A percentile compares a stretch with the other conserved stretches of the same genome.
Conservation (phyloP, 2,797 vertebrate genomes). For the Gambelia wislizenii region DNA sequence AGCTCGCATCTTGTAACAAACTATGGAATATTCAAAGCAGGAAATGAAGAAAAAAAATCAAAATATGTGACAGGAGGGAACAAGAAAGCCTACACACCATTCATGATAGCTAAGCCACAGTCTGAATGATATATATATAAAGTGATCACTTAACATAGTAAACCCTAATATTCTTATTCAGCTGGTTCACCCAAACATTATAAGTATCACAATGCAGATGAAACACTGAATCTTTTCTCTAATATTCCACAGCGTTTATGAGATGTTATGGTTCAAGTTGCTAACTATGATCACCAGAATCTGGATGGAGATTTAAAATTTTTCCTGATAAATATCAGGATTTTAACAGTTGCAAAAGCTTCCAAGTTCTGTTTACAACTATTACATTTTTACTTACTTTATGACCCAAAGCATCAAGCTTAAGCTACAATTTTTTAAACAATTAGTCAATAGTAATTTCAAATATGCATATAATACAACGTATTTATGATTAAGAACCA, state of each 20-base stretch:
- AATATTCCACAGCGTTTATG: background rate
- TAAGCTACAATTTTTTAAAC: too few relatives aligned
- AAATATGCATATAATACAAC: background rate
- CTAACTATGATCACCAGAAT: background rate
- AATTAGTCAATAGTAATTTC: background rate
- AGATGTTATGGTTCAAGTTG: background rate
- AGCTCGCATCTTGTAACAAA: background rate
- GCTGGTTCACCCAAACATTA: background rate
- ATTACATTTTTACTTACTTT: background rate
- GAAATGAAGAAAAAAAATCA: background rate
- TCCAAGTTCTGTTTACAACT: background rate
- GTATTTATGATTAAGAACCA: background rate
- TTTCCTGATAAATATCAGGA: background rate
- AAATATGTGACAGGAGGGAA: background rate
- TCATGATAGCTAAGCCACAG: background rate
- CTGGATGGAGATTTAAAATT: background rate
- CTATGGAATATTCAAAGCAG: background rate
- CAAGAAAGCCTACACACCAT: background rate
- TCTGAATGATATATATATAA: background rate
- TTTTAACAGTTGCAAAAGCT: background rate
- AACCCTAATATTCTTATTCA: background rate
- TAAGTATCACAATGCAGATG: background rate
- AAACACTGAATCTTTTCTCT: background rate
- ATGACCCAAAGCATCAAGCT: background rate
- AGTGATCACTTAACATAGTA: background rate